Conservation (phyloP, 2,797 vertebrate species). For the Brotula barbata region DNA sequence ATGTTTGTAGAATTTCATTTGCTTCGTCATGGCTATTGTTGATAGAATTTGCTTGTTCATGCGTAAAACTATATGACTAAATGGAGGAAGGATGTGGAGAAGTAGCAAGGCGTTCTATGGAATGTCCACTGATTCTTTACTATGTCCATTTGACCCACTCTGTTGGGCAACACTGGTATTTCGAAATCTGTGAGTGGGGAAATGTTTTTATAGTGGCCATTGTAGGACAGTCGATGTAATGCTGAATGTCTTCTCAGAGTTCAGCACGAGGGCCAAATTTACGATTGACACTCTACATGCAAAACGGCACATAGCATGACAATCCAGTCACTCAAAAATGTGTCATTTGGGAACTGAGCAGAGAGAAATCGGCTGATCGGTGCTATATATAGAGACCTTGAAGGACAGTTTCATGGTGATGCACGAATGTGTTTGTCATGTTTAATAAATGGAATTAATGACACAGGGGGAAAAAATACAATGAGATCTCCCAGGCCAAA, state of each 20-base stretch:
- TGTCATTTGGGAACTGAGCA: too few relatives aligned
- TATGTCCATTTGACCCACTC: not conserved
- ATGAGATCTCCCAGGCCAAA: too few relatives aligned
- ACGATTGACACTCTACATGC: too few relatives aligned
- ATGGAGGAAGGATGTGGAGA: constrained; percentile 1
- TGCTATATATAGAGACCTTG: too few relatives aligned
- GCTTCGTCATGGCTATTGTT: not conserved
- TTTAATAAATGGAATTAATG: too few relatives aligned
- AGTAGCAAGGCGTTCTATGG: constrained; percentile 1
- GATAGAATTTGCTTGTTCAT: not conserved
- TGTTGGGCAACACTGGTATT: constrained; percentile 59
- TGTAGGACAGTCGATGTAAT: not conserved
- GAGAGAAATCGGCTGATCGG: too few relatives aligned
- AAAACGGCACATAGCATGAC: too few relatives aligned
- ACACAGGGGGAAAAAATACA: too few relatives aligned
- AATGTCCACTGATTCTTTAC: constrained; percentile 32
- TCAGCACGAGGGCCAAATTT: too few relatives aligned
- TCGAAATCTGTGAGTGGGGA: constrained; percentile 13
- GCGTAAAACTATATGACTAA: not conserved
- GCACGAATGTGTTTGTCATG: too few relatives aligned
- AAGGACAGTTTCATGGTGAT: too few relatives aligned
- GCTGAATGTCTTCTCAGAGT: not conserved
- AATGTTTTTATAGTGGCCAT: not conserved
- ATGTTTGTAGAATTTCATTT: constrained; percentile 18
- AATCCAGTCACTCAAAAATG: too few relatives aligned